A percentile compares a stretch with the other conserved stretches of the same genome.
Evolutionary conservation across 2,113 vertebrate genomes (phyloP).

Genomic region (Phalacrocorax brasilianus): DNA sequence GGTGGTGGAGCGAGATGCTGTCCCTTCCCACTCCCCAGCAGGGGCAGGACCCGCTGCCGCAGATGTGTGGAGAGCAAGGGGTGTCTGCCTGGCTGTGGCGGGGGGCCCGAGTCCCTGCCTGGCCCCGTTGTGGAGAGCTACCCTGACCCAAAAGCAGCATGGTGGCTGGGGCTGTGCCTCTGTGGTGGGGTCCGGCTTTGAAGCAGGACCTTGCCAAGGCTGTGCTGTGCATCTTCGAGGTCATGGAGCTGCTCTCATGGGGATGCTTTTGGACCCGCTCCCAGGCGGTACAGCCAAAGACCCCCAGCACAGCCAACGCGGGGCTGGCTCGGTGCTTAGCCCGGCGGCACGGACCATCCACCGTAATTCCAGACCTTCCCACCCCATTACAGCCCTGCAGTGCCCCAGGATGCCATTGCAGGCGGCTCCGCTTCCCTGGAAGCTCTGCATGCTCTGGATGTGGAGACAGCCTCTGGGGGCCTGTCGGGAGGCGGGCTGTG

Average conservation of each 20-base stretch:
- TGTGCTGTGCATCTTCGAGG: background rate
- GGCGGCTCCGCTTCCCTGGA: background rate
- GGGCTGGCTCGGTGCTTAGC: rapidly evolving
- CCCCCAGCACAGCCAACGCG: rapidly evolving
- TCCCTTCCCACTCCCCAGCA: background rate
- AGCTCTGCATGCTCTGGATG: background rate
- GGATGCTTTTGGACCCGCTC: rapidly evolving
- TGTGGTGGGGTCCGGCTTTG: background rate
- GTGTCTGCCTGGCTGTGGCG: rapidly evolving
- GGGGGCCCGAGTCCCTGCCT: background rate
- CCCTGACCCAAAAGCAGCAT: rapidly evolving
- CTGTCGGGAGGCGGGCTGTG: rapidly evolving
- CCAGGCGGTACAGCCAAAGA: background rate
- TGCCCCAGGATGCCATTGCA: rapidly evolving
- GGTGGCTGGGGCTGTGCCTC: background rate
- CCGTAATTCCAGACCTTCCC: rapidly evolving
- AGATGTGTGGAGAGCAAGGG: background rate
- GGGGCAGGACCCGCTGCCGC: rapidly evolving
- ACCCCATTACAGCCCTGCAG: rapidly evolving
- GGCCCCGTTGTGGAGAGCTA: rapidly evolving
- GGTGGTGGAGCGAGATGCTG: rapidly evolving
- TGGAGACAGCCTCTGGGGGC: background rate
- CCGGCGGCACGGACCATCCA: rapidly evolving
- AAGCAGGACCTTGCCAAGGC: background rate
- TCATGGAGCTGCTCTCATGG: rapidly evolving